Percentiles rank a stretch among this genome's conserved stretches.
Conservation (phyloP, 1,140 invertebrate genomes). For the Theocolax elegans region DNA sequence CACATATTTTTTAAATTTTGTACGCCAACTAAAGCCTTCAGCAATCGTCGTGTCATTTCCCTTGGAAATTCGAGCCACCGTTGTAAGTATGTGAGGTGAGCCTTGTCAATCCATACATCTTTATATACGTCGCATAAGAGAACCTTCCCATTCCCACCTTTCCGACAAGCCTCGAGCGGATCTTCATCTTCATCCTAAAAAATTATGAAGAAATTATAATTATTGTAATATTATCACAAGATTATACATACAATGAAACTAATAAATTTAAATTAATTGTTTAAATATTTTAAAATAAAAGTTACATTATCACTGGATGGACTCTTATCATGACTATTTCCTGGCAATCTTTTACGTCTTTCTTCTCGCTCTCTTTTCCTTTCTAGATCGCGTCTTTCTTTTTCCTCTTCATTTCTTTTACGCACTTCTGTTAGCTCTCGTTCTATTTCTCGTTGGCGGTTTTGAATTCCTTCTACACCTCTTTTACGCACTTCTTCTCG, state of each 20-base stretch:
- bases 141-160: neutral
- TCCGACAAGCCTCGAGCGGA: neutral
- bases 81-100: neutral
- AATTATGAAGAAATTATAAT: too few relatives aligned
- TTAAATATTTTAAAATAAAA: neutral
- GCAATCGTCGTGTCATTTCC: neutral
- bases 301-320: too few relatives aligned
- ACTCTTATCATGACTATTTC: neutral
- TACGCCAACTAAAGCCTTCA: neutral
- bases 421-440: neutral
- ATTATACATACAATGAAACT: too few relatives aligned
- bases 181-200: neutral
- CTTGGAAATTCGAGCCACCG: neutral
- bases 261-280: neutral
- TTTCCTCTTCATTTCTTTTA: neutral
- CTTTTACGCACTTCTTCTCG: too few relatives aligned
- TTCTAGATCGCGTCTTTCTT: neutral
- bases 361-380: neutral
- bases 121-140: neutral
- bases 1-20: constrained; percentile 2
- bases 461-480: too few relatives aligned
- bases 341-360: neutral
- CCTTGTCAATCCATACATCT: neutral
- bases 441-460: neutral
- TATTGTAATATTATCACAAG: too few relatives aligned